These are phyloP conservation scores for Delphinus delphis DNA, from an alignment of 2,113 vertebrate species.

Conservation along the genomic window DNA sequence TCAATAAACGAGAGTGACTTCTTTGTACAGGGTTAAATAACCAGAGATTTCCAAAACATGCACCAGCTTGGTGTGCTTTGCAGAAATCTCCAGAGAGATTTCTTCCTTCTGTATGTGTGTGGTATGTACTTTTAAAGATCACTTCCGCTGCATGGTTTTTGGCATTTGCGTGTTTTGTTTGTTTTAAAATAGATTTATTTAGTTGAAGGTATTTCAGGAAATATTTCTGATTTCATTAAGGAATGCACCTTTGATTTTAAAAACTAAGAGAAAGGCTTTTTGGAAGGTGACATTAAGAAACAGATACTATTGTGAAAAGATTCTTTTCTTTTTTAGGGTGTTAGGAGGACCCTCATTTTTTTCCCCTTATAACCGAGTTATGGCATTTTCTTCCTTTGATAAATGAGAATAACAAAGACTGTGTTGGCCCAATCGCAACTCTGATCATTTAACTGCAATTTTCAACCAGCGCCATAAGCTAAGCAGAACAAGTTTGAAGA, in stretches of 20 bases:
- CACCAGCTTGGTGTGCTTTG: background rate
- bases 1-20: slow-evolving; percentile 22
- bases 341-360: background rate
- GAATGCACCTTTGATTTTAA: slow-evolving; percentile 11
- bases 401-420: slow-evolving; percentile 33
- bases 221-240: slow-evolving; percentile 32
- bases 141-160: background rate
- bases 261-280: background rate
- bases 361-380: background rate
- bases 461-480: slow-evolving; percentile 51
- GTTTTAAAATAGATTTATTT: slow-evolving; percentile 15
- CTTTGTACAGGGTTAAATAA: slow-evolving; percentile 5
- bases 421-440: background rate
- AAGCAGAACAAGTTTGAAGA: slow-evolving; percentile 59
- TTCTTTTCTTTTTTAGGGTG: slow-evolving; percentile 18
- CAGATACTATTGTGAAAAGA: background rate
- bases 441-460: background rate
- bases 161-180: background rate
- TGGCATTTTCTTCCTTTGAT: background rate
- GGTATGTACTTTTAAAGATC: background rate
- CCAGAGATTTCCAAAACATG: background rate
- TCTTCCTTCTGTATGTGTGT: background rate
- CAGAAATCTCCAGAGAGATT: background rate
- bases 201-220: background rate
- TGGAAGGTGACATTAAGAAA: background rate